phyloP scores from a whole-genome alignment of 1,140 invertebrate genomes.

The Batillaria attramentaria region DNA sequence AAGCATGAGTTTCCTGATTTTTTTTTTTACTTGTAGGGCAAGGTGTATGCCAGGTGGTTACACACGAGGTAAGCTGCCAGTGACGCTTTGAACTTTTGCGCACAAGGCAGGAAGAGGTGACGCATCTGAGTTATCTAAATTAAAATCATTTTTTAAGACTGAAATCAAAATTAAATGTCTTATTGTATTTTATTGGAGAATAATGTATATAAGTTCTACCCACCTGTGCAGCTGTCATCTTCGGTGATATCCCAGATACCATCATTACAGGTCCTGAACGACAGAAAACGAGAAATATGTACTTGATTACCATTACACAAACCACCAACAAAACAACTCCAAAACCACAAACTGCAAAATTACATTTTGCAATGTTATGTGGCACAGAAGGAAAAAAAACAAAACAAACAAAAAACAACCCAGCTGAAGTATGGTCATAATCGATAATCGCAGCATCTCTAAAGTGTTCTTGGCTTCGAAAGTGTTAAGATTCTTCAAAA shows the following conservation, averaged over 20 bases:
- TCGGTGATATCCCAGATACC: slow-evolving; percentile 18
- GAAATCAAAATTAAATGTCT: too few relatives aligned
- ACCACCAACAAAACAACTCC: too few relatives aligned
- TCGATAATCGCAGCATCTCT: background rate
- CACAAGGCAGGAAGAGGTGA: background rate
- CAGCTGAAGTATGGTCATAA: background rate
- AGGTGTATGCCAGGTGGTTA: too few relatives aligned
- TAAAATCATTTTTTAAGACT: background rate
- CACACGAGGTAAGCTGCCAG: background rate
- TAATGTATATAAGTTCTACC: too few relatives aligned
- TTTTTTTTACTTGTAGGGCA: background rate
- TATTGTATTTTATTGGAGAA: too few relatives aligned
- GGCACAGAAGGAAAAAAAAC: background rate
- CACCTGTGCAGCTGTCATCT: slow-evolving; percentile 8
- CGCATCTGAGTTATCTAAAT: background rate
- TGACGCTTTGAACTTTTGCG: background rate
- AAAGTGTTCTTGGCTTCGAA: background rate
- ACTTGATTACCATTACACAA: background rate
- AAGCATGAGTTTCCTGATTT: too few relatives aligned
- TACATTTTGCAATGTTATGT: background rate
- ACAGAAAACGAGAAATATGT: background rate
- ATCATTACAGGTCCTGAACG: slow-evolving; percentile 20
- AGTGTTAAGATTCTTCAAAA: background rate
- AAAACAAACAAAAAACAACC: background rate
- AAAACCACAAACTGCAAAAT: background rate